Evolutionary conservation across 2,888 invertebrate species (phyloP).

Genomic region (Rhingia rostrata): DNA sequence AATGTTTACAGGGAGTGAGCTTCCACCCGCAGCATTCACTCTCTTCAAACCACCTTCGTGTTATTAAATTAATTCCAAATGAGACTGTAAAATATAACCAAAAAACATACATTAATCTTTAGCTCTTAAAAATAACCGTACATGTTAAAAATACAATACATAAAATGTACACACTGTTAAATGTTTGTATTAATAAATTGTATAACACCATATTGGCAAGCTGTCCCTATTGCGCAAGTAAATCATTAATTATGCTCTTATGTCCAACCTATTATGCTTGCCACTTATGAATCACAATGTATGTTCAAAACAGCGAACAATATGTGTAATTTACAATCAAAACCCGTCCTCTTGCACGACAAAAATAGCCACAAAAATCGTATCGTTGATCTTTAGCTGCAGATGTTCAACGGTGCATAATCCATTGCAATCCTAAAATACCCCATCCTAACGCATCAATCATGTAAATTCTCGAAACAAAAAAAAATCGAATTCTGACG

Average conservation of each 20-base stretch:
- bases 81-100: too few relatives aligned
- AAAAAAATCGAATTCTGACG: conserved; percentile 8
- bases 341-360: conserved; percentile 16
- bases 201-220: conserved; percentile 47
- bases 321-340: conserved; percentile 39
- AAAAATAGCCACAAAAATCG: conserved; percentile 48
- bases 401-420: conserved; percentile 40
- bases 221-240: conserved; percentile 24
- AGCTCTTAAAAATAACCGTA: conserved; percentile 33
- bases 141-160: not conserved
- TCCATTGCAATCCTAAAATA: conserved; percentile 46
- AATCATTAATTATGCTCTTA: conserved; percentile 46
- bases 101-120: conserved; percentile 64
- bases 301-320: conserved; percentile 43
- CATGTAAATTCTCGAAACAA: conserved; percentile 42
- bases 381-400: conserved; percentile 43
- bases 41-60: too few relatives aligned
- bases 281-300: conserved; percentile 36
- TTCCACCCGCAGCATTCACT: too few relatives aligned
- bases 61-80: too few relatives aligned
- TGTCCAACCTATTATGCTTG: conserved; percentile 40
- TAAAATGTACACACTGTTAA: conserved; percentile 16
- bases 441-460: conserved; percentile 59
- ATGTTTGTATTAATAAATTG: conserved; percentile 24
- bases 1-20: too few relatives aligned